These are phyloP conservation scores for Protonibea diacanthus DNA, from an alignment of 2,797 vertebrate genomes.

Conservation along the genomic window DNA sequence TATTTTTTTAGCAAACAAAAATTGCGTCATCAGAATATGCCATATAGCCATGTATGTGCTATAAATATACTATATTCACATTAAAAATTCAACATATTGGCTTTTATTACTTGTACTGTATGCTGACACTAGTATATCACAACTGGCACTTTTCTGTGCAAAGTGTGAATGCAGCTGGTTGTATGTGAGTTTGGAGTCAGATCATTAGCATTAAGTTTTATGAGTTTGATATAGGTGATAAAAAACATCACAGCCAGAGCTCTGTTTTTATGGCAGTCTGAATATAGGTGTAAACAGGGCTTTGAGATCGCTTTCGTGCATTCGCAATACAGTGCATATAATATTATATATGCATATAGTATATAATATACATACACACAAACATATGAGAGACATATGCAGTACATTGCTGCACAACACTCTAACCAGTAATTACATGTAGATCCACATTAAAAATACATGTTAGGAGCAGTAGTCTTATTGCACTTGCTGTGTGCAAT, in stretches of 20 bases:
- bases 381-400: not conserved
- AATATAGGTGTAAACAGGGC: not conserved
- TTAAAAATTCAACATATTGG: not conserved
- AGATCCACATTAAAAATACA: not conserved
- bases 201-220: conserved; percentile 37
- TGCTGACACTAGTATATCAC: not conserved
- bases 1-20: not conserved
- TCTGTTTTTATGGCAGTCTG: conserved; percentile 19
- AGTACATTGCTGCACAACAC: not conserved
- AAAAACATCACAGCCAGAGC: conserved; percentile 20
- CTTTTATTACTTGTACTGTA: not conserved
- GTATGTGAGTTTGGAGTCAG: not conserved
- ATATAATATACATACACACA: too few species aligned
- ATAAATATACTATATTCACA: not conserved
- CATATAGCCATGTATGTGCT: not conserved
- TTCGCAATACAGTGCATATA: not conserved
- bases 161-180: not conserved
- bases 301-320: conserved; percentile 6
- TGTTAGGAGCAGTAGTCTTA: not conserved
- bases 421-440: not conserved
- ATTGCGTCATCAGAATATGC: not conserved
- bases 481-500: conserved; percentile 7
- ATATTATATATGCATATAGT: too few species aligned
- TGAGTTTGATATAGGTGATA: conserved; percentile 23
- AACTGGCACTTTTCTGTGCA: not conserved